These are phyloP conservation scores for Cydia fagiglandana DNA, from an alignment of 1,140 invertebrate species.

Conservation along the genomic window DNA sequence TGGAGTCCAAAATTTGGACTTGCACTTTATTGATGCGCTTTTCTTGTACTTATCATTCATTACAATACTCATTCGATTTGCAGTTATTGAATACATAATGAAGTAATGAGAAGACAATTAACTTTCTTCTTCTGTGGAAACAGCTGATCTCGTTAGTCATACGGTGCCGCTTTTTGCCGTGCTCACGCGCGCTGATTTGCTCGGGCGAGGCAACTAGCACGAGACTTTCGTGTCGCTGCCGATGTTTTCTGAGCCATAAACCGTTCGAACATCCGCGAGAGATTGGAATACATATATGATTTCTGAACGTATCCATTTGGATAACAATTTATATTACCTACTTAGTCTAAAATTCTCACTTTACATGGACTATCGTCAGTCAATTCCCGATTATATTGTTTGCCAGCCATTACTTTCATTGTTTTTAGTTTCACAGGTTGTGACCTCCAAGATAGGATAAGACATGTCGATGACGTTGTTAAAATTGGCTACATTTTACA, in stretches of 20 bases:
- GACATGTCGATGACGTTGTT: neutral
- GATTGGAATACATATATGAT: conserved; percentile 58
- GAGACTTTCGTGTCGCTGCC: conserved; percentile 53
- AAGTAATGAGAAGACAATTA: conserved; percentile 44
- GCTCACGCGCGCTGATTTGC: conserved; percentile 43
- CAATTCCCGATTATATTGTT: neutral
- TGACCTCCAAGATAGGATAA: neutral
- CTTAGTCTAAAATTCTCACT: no score
- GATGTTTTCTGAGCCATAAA: conserved; percentile 55
- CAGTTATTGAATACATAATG: neutral
- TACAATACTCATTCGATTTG: neutral
- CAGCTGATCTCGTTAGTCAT: conserved; percentile 63
- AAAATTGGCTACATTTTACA: no score
- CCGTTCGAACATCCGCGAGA: conserved; percentile 59
- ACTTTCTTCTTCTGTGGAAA: conserved; percentile 52
- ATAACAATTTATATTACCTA: no score
- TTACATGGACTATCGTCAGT: no score
- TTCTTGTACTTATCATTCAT: neutral
- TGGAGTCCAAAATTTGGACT: no score
- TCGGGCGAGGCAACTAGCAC: conserved; percentile 34
- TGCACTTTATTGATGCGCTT: no score
- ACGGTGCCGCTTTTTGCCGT: conserved; percentile 46
- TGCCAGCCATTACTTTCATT: neutral
- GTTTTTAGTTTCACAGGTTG: neutral
- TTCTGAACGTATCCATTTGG: conserved; percentile 42